Evolutionary conservation across 2,888 invertebrate species (phyloP), one percentile per base, ranked within the genome.

Genomic region (Prosapia bicincta): DNA sequence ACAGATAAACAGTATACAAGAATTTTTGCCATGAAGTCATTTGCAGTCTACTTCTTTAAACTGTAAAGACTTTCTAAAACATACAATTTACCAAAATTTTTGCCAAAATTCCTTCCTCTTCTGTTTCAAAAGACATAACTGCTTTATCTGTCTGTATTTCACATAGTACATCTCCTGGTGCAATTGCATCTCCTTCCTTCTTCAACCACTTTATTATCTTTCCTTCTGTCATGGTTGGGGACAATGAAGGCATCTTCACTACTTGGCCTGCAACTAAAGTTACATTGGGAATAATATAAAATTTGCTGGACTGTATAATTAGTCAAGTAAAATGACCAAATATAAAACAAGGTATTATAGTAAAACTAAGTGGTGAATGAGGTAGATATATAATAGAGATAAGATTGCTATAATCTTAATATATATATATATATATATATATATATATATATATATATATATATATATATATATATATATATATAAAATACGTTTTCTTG

Each of bases 141-240:
- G 90, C 90, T 83, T 90, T 90, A 82, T 90, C 90, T 0, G 90
- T 90, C 82, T 90, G 89, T 81, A 90, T 89, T 79, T 91, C 90
- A 82, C 90, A 90, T 2, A 91, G 80, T 3, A 89, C 86, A 83
- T 91, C 90, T 9, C 90, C 90, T 23, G 90, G 83, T 24, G 83
- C 81, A 32, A 89, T 83, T 3, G 82, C 73, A 43, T 87, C 88
- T 78, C 90, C 90, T 85, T 88, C 89, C 77, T 87, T 86, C 81
- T 88, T 89, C 23, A 86, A 76, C 89, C 89, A 89, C 80, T 88
- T 87, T 0, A 89, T 85, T 43, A 89, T 87, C 0, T 88, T 89
- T 9, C 90, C 90, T 79, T 86, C 87, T 77, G 88, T 86, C 90
- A 90, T 90, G 5, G 90, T 90, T 0, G 90, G 90, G 0, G 90